Percentiles rank a stretch among this genome's conserved stretches.
These are phyloP conservation scores for honey bee (Apis mellifera) DNA, from an alignment of 1,140 invertebrate species.

Conservation along the genomic window Amel_HAv3.1 CM009931.2:15113001-15113500, in stretches of 20 bases:
- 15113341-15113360: slow-evolving; percentile 75
- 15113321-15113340: slow-evolving; percentile 60
- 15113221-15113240: slow-evolving; percentile 50
- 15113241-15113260: slow-evolving; percentile 42
- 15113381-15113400: slow-evolving; percentile 81
- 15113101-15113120: slow-evolving; percentile 59
- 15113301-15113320: slow-evolving; percentile 55
- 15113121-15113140: slow-evolving; percentile 65
- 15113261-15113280: slow-evolving; percentile 32
- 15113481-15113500: slow-evolving; percentile 29
- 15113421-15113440: slow-evolving; percentile 42
- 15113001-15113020: background rate
- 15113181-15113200: background rate
- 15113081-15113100: slow-evolving; percentile 57
- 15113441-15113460: slow-evolving; percentile 32
- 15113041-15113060: slow-evolving; percentile 58
- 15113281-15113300: slow-evolving; percentile 55
- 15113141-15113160: slow-evolving; percentile 55
- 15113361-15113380: slow-evolving; percentile 77
- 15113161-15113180: slow-evolving; percentile 2
- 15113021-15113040: slow-evolving; percentile 20
- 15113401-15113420: slow-evolving; percentile 78
- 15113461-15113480: slow-evolving; percentile 13
- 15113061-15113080: slow-evolving; percentile 59
- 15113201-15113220: slow-evolving; percentile 7